phyloP scores from a whole-genome alignment of 2,888 invertebrate species.

The Polyommatus icarus region DNA sequence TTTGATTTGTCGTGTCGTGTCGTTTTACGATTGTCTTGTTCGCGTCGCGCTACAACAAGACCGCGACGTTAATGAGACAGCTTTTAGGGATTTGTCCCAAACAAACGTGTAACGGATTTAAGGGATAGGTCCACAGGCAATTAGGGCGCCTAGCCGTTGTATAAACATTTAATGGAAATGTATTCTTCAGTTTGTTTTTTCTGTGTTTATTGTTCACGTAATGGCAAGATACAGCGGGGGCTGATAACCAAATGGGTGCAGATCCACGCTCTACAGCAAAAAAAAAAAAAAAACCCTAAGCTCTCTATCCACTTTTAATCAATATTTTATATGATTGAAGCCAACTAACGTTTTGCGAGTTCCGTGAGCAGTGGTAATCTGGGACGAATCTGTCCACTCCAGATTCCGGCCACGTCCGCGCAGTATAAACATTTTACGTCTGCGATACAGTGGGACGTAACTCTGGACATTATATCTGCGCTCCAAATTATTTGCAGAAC shows the following conservation, averaged over 20 bases:
- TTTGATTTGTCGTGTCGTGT: conserved; percentile 12
- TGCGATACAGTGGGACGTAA: conserved; percentile 11
- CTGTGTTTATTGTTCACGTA: neutral
- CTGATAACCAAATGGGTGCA: neutral
- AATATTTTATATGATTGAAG: neutral
- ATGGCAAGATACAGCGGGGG: neutral
- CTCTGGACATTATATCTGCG: conserved; percentile 10
- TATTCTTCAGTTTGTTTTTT: neutral
- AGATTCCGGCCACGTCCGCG: conserved; percentile 3
- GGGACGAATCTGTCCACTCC: conserved; percentile 9
- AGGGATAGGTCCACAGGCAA: neutral
- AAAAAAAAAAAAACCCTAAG: no score
- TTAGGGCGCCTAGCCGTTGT: neutral
- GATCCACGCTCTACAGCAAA: neutral
- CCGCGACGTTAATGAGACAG: conserved; percentile 24
- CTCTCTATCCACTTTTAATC: no score
- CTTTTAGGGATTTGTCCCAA: conserved; percentile 27
- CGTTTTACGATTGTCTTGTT: conserved; percentile 27
- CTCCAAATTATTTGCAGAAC: neutral
- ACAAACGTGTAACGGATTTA: conserved; percentile 21
- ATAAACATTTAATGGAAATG: conserved; percentile 1
- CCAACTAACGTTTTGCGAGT: neutral
- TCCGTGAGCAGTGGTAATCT: neutral
- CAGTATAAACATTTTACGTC: conserved; percentile 22
- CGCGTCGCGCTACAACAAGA: conserved; percentile 25